Evolutionary conservation across 64 coral and sea anemone species (phyloP).

Genomic region (Actinia tenebrosa): DNA sequence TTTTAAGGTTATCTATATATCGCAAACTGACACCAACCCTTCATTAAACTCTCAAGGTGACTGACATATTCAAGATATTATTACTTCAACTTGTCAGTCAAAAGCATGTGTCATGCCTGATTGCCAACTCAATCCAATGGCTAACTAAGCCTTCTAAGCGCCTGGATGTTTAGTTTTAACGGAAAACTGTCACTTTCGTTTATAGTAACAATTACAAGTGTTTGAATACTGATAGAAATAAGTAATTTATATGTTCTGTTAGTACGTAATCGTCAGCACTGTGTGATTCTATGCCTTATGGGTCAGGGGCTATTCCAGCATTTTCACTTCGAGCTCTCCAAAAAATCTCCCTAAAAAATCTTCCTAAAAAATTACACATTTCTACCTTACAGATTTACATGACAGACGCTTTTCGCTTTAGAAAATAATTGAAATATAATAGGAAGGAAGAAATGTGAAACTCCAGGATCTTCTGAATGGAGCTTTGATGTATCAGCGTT

Average conservation of each 20-base stretch:
- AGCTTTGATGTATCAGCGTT: too few species aligned
- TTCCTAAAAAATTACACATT: background rate
- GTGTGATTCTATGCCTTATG: background rate
- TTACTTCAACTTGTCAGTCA: conserved; percentile 14
- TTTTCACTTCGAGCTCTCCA: background rate
- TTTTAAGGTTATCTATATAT: background rate
- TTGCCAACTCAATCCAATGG: background rate
- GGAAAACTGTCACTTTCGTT: background rate
- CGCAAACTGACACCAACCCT: background rate
- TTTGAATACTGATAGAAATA: background rate
- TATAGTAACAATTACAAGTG: background rate
- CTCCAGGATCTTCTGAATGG: too few species aligned
- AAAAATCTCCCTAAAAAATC: background rate
- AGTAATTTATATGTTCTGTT: background rate
- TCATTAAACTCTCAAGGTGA: conserved; percentile 14
- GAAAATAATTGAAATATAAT: too few species aligned
- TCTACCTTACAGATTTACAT: too few species aligned
- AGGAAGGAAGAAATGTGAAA: too few species aligned
- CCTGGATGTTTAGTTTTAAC: background rate
- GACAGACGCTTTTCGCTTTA: too few species aligned
- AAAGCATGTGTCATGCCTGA: background rate
- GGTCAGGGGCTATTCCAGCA: background rate
- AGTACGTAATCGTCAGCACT: background rate
- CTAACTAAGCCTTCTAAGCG: background rate
- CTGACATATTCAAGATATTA: background rate